Base-by-base conservation (phyloP, 1,140 invertebrate genomes). In the Drepana arcuata region DNA sequence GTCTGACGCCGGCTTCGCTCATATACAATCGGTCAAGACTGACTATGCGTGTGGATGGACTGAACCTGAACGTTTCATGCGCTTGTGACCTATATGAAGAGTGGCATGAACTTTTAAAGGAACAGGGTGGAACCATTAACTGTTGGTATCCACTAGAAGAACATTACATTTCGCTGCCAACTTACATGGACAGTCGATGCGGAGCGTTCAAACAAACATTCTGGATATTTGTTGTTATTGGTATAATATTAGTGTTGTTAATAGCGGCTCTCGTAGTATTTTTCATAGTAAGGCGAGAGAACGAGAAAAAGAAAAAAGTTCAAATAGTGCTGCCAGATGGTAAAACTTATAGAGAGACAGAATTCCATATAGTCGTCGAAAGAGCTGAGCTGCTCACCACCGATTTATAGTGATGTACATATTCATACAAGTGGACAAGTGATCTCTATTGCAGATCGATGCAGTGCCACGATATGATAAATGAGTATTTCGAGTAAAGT, bases 291-390 rank as follows among this genome's bases (percentile, higher is more conserved):
- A 73, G 27, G 65, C 53, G 33, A 41, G 70, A 69, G 48, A 78
- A 61, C 44, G 72, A 60, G 18, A 83, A 83, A 32, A 84, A 81
- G 34, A 73, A 85, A 59, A 81, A 86, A 56, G 45, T 86, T 54
- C 72, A 87, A 68, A 82, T 93, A 69, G 90, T 94, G 16, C 86
- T 93, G 42, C 92, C 92, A 0, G 92, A 93, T 36, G 89, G 91
- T 1, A 87, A 90, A 59, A 90, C 91, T 7, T 95, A 95, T 71
- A 86, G 89, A 57, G 92, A 94, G 74, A 94, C 92, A 2, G 92
- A 94, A 72, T 88, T 94, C 55, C 90, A 93, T 70, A 91, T 93
- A 48, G 89, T 93, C 62, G 90, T 93, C 31, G 92, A 94, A 84
- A 89, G 89, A 60, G 90, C 92, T 6, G 90, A 93, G 65, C 87